phyloP scores from a whole-genome alignment of 2,888 invertebrate species.

The Zhuqinia jingwanae region DNA sequence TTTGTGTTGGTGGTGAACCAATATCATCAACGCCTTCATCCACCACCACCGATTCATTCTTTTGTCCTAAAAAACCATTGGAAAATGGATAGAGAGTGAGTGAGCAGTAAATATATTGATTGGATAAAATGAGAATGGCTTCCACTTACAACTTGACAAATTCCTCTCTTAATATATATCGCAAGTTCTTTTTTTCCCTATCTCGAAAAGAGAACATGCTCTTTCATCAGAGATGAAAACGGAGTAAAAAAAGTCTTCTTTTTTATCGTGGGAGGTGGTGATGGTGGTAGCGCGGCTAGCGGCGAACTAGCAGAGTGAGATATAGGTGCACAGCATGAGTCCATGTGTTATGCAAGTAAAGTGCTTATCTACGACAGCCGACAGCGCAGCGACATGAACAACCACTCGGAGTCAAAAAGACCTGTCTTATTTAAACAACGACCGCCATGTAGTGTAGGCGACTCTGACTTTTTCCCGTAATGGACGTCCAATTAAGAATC shows the following conservation, averaged over 20 bases:
- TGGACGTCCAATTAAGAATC: background rate
- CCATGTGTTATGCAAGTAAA: slow-evolving; percentile 13
- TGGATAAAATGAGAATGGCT: slow-evolving; percentile 62
- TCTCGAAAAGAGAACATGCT: slow-evolving; percentile 6
- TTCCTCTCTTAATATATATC: slow-evolving; percentile 31
- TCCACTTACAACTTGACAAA: slow-evolving; percentile 52
- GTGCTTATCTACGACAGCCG: slow-evolving; percentile 37
- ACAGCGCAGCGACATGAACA: slow-evolving; percentile 48
- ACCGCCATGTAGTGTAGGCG: too few species aligned
- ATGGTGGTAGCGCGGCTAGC: too few species aligned
- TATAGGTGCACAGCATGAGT: too few species aligned
- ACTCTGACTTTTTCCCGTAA: too few species aligned
- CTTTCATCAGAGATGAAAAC: slow-evolving; percentile 30
- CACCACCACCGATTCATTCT: slow-evolving; percentile 9
- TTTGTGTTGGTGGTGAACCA: slow-evolving; percentile 14
- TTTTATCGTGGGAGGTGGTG: too few species aligned
- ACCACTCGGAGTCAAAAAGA: slow-evolving; percentile 54
- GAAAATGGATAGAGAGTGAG: background rate
- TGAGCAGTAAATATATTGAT: slow-evolving; percentile 47
- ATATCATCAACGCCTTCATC: background rate
- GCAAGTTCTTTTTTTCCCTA: background rate
- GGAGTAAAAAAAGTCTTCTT: background rate
- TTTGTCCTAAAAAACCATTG: background rate
- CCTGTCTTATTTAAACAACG: slow-evolving; percentile 30
- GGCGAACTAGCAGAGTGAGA: too few species aligned